These are phyloP conservation scores for Diploptera punctata DNA, from an alignment of 2,888 invertebrate species.

Conservation along the genomic window DNA sequence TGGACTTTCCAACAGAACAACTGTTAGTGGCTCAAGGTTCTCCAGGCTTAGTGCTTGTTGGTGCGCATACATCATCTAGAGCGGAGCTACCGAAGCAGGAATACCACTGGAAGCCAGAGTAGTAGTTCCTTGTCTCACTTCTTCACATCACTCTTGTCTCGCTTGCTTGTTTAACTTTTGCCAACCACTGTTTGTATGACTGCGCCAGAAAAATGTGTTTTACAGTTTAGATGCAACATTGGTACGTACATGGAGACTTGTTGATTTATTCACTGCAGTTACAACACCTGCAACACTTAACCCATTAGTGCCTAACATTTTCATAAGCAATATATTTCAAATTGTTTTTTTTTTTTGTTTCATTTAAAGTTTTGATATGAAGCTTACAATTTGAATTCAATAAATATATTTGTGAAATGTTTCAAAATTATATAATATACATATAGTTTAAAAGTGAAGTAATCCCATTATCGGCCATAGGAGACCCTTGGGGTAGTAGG, in stretches of 20 bases:
- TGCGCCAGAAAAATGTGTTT: slow-evolving; percentile 9
- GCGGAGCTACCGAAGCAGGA: not conserved
- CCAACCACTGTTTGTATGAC: slow-evolving; percentile 9
- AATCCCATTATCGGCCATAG: too few relatives aligned
- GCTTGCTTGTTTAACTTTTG: slow-evolving; percentile 12
- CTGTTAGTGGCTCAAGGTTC: slow-evolving; percentile 64
- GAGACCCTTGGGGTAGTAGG: too few relatives aligned
- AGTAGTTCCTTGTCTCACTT: slow-evolving; percentile 2
- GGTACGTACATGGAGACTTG: not conserved
- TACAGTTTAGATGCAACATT: slow-evolving; percentile 20
- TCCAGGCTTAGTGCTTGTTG: not conserved
- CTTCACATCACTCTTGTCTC: not conserved
- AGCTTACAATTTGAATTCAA: too few relatives aligned
- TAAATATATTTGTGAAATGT: too few relatives aligned
- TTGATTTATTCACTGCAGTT: too few relatives aligned
- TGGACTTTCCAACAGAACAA: slow-evolving; percentile 85
- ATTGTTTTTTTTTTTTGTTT: too few relatives aligned
- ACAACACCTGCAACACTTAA: too few relatives aligned
- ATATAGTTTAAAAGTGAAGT: too few relatives aligned
- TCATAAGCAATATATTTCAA: too few relatives aligned
- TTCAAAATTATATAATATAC: too few relatives aligned
- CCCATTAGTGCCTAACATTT: too few relatives aligned
- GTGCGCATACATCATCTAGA: not conserved
- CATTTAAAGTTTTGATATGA: too few relatives aligned
- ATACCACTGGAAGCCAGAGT: slow-evolving; percentile 19